phyloP scores from a whole-genome alignment of 1,140 invertebrate species.

The Lithobius niger region DNA sequence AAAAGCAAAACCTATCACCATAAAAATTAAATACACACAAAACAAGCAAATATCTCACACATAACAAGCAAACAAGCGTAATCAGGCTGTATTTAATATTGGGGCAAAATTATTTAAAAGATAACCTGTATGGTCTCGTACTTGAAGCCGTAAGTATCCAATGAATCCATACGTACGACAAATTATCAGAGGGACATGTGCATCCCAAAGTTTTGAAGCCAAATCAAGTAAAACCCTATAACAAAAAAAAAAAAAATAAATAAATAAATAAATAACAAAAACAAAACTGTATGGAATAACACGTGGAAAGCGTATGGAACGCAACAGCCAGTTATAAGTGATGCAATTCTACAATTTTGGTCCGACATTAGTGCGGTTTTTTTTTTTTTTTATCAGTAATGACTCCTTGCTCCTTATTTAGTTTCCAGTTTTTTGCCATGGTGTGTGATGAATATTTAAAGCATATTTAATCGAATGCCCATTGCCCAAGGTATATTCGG shows the following conservation, averaged over 20 bases:
- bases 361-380: too few relatives aligned
- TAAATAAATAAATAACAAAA: constrained; percentile 15
- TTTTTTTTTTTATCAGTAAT: too few relatives aligned
- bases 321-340: too few relatives aligned
- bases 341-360: too few relatives aligned
- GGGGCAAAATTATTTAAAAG: constrained; percentile 7
- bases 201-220: constrained; percentile 68
- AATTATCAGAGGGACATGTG: constrained; percentile 70
- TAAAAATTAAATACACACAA: neutral
- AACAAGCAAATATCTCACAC: neutral
- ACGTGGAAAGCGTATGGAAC: neutral
- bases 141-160: constrained; percentile 77
- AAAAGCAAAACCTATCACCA: neutral
- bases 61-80: neutral
- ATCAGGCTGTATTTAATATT: neutral
- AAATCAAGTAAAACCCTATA: constrained; percentile 51
- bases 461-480: too few relatives aligned
- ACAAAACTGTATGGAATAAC: constrained; percentile 10
- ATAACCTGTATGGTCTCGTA: constrained; percentile 63
- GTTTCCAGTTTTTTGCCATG: too few relatives aligned
- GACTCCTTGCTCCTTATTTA: too few relatives aligned
- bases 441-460: too few relatives aligned
- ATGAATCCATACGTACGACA: constrained; percentile 84
- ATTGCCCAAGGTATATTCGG: too few relatives aligned
- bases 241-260: constrained; percentile 20